phyloP scores from a whole-genome alignment of 2,797 vertebrate genomes.

The Trematomus bernacchii region DNA sequence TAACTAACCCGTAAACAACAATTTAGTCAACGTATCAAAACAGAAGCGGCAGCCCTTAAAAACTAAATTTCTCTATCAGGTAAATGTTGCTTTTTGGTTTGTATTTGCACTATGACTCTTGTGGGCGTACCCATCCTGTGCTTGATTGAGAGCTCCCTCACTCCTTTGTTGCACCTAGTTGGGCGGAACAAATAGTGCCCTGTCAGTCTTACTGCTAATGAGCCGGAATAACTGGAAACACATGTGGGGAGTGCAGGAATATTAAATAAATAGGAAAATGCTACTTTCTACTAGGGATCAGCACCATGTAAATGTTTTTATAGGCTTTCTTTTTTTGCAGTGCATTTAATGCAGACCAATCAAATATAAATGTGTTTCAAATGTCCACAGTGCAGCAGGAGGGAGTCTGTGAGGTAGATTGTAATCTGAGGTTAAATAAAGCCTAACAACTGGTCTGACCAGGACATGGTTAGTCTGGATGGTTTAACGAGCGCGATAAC shows the following conservation, averaged over 20 bases:
- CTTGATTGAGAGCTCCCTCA: not conserved
- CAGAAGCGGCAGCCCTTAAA: not conserved
- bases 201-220: not conserved
- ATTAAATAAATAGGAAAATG: not conserved
- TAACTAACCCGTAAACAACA: no score
- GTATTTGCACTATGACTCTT: not conserved
- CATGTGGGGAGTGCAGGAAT: not conserved
- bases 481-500: no score
- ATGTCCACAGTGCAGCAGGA: no score
- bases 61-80: not conserved
- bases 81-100: not conserved
- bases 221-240: not conserved
- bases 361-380: no score
- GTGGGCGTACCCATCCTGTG: not conserved
- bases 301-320: not conserved
- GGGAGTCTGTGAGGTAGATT: no score
- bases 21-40: no score
- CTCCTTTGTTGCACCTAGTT: not conserved
- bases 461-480: no score
- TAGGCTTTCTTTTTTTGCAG: not conserved
- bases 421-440: no score
- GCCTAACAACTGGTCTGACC: no score
- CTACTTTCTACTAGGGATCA: not conserved
- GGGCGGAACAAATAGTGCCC: not conserved
- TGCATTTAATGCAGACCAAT: not conserved